A percentile compares a stretch with the other conserved stretches of the same genome.
Conservation (phyloP, 2,888 invertebrate genomes). For the Acrobasis consociella region DNA sequence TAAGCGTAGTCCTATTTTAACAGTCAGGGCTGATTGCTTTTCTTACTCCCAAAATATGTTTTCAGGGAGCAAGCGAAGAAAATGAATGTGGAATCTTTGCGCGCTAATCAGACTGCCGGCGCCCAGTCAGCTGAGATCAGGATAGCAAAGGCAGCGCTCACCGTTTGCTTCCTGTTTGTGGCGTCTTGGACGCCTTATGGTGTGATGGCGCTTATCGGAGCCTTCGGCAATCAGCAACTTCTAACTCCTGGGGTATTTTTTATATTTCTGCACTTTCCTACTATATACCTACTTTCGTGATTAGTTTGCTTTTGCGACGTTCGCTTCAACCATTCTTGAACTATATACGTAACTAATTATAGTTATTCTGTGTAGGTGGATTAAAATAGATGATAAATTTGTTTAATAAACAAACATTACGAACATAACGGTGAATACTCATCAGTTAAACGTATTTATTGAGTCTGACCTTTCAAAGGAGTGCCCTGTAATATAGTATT, state of each 20-base stretch:
- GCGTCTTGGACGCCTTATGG: slow-evolving; percentile 96
- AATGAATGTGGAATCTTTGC: slow-evolving; percentile 94
- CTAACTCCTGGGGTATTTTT: slow-evolving; percentile 85
- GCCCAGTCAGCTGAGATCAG: slow-evolving; percentile 91
- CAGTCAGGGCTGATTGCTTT: too few relatives aligned
- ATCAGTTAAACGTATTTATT: too few relatives aligned
- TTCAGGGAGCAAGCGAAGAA: slow-evolving; percentile 87
- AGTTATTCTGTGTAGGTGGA: too few relatives aligned
- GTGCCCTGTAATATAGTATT: too few relatives aligned
- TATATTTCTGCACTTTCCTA: slow-evolving; percentile 2
- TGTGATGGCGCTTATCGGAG: slow-evolving; percentile 90
- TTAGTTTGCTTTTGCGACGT: not conserved
- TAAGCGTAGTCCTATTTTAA: too few relatives aligned
- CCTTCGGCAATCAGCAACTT: slow-evolving; percentile 89
- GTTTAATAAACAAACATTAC: too few relatives aligned
- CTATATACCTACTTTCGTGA: too few relatives aligned
- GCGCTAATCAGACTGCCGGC: slow-evolving; percentile 86
- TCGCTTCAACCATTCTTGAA: too few relatives aligned
- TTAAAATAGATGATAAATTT: too few relatives aligned
- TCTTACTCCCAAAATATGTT: not conserved
- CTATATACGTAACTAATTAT: too few relatives aligned
- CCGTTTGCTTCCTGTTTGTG: slow-evolving; percentile 92
- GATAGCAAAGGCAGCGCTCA: slow-evolving; percentile 94
- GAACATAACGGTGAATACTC: too few relatives aligned
- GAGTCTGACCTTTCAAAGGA: too few relatives aligned